Conservation (phyloP, 2,797 vertebrate species). For the Buceros bicornis region DNA sequence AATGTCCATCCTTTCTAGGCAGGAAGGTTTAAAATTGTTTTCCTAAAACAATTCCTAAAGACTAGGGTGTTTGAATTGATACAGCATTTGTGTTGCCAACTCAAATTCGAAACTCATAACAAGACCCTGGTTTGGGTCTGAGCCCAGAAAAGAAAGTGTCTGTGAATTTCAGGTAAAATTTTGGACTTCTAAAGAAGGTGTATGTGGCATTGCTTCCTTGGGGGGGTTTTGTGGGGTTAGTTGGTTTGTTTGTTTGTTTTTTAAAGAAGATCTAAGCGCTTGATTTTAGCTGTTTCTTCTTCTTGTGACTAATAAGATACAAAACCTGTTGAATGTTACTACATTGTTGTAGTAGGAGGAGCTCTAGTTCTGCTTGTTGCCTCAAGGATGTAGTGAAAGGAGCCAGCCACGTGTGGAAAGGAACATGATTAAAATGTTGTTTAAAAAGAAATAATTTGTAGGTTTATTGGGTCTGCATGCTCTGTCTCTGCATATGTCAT, state of each 20-base stretch:
- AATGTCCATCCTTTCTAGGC: not conserved
- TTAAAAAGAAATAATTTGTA: not conserved
- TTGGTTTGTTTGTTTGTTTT: not conserved
- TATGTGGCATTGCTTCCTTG: not conserved
- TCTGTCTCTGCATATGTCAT: not conserved
- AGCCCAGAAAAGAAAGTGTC: not conserved
- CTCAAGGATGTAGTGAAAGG: not conserved
- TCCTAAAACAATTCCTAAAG: not conserved
- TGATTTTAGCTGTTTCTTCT: not conserved
- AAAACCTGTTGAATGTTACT: not conserved
- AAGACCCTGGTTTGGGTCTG: not conserved
- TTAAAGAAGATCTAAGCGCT: not conserved
- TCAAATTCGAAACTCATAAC: not conserved
- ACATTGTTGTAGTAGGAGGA: not conserved
- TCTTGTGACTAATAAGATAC: not conserved
- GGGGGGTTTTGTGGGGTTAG: too few species aligned
- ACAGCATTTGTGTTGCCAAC: not conserved
- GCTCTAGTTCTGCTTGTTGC: not conserved
- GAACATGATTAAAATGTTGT: not conserved
- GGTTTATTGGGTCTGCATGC: not conserved
- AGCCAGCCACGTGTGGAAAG: not conserved
- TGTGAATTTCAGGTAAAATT: not conserved
- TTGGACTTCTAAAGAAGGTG: not conserved
- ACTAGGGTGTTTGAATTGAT: not conserved
- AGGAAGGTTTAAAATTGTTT: not conserved